Evolutionary conservation across 2,888 invertebrate genomes (phyloP).

Genomic region (Aphelenchoides bicaudatus): DNA sequence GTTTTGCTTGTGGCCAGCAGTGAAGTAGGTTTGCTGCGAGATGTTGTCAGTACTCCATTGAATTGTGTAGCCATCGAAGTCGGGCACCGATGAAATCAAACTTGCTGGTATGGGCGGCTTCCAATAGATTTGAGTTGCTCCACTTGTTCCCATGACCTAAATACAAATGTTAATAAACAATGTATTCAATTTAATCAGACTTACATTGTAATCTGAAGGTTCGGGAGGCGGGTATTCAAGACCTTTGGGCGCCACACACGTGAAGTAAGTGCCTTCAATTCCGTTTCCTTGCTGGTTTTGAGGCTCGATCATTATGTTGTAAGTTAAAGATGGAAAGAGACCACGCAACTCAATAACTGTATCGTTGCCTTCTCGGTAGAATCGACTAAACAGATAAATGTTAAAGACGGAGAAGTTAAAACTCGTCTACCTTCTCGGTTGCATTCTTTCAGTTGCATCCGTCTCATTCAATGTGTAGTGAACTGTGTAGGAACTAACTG

Average conservation of each 20-base stretch:
- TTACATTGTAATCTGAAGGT: background rate
- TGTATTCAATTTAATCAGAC: no score
- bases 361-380: conserved; percentile 7
- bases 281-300: conserved; percentile 16
- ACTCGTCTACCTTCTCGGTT: no score
- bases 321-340: conserved; percentile 26
- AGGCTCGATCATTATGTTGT: conserved; percentile 25
- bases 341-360: conserved; percentile 26
- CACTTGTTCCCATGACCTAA: no score
- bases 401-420: background rate
- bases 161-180: no score
- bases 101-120: conserved; percentile 2
- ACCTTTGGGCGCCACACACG: conserved; percentile 22
- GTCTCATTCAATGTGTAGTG: conserved; percentile 30
- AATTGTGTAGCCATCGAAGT: conserved; percentile 14
- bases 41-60: conserved; percentile 6
- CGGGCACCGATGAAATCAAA: background rate
- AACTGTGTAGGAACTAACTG: conserved; percentile 20
- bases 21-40: background rate
- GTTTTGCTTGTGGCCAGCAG: conserved; percentile 13
- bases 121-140: conserved; percentile 10
- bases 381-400: conserved; percentile 17
- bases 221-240: no score
- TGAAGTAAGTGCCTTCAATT: conserved; percentile 24
- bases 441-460: no score